Conservation (phyloP, 1,140 invertebrate species). For the Zaprionus ghesquierei region DNA sequence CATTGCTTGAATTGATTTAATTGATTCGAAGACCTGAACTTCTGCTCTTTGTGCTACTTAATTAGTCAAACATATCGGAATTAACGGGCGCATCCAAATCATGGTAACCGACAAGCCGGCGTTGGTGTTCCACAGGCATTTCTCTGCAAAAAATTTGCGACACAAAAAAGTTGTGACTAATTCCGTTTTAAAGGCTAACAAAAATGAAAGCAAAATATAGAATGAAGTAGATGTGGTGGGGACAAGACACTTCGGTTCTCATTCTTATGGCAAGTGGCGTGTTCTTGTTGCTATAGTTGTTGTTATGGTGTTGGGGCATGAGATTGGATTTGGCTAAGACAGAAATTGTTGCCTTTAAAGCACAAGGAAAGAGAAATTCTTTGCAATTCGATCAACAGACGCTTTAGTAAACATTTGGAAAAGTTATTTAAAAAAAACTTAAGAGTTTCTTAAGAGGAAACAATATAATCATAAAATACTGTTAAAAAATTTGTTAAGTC, state of each 20-base stretch:
- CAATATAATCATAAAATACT: background rate
- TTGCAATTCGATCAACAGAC: background rate
- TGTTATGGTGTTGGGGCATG: background rate
- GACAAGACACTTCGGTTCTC: constrained; percentile 23
- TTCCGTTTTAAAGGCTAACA: constrained; percentile 65
- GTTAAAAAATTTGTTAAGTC: background rate
- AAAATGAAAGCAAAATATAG: constrained; percentile 54
- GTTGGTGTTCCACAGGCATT: constrained; percentile 82
- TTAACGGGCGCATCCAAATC: constrained; percentile 82
- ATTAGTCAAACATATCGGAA: constrained; percentile 82
- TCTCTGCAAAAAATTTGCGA: constrained; percentile 82
- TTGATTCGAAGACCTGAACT: constrained; percentile 58
- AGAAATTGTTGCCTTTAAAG: constrained; percentile 6
- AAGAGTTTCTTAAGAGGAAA: background rate
- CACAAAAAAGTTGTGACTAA: constrained; percentile 80
- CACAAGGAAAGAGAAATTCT: background rate
- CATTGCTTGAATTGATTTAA: constrained; percentile 31
- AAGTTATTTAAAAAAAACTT: too few species aligned
- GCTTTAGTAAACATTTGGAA: background rate
- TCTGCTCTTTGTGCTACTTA: constrained; percentile 38
- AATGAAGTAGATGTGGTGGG: constrained; percentile 28
- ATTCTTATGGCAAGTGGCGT: background rate
- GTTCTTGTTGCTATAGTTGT: background rate
- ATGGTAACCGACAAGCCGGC: constrained; percentile 82
- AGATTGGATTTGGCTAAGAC: background rate